Base-by-base conservation (phyloP, 53 echinoderm and acorn worm genomes). In the Holothuria leucospilota region DNA sequence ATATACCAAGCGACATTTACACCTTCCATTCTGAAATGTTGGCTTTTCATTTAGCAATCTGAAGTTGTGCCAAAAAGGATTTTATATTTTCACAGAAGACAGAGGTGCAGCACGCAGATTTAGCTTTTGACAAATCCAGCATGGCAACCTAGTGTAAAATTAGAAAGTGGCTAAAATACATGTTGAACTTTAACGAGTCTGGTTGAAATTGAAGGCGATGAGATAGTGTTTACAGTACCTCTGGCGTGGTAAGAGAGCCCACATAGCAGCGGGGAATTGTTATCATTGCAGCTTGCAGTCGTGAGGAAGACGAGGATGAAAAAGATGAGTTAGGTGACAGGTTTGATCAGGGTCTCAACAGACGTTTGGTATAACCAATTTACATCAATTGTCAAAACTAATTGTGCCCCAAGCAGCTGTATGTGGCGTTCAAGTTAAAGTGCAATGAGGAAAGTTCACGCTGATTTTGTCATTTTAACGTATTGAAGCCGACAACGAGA, bases 361-460 rank as follows among this genome's bases (percentile, higher is more conserved):
- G 75, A 75, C 51, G 49, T 21, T 46, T 21, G 75, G 51, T 75
- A 26, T 51, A 75, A 51, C 75, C 75, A 75, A 75, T 75, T 75
- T 75, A 75, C 75, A 75, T 75, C 75, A 75, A 49, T 75, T 75
- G 75, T 75, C 75, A 75, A 75, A 51, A 75, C 75, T 75, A 75
- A 75, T 75, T 75, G 75, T n/a, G 27, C n/a, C 51, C 52, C 51
- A n/a, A 75, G 75, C 75, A 75, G 75, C 75, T 75, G 75, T 12
- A 75, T 51, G 52, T 75, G 52, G 75, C 71, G 30, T 51, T 51
- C 52, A 52, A 70, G 75, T 27, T 25, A 75, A 75, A 75, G 74
- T 74, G 52, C 74, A 74, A 8, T 12, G 51, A 74, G 52, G 13
- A 74, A n/a, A 49, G 74, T 74, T 74, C 74, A 74, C 46, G 21